Conservation (phyloP, 1,140 invertebrate species). For the Cataglyphis hispanica region DNA sequence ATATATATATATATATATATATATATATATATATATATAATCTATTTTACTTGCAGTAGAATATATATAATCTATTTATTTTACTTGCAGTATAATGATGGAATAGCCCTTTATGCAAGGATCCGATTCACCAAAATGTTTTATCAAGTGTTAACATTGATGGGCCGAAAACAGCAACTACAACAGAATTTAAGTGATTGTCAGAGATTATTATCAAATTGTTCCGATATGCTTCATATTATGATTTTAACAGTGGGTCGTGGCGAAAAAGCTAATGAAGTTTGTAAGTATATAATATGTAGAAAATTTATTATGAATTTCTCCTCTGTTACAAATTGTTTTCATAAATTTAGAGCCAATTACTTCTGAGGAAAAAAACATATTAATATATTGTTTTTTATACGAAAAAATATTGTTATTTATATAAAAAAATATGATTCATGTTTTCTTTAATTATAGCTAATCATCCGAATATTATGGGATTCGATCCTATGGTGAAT, state of each 20-base stretch:
- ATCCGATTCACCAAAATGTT: conserved; percentile 95
- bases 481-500: conserved; percentile 98
- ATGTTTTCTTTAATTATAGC: conserved; percentile 76
- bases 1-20: no score
- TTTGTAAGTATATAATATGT: conserved; percentile 87
- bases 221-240: conserved; percentile 92
- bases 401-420: conserved; percentile 43
- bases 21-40: no score
- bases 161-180: conserved; percentile 88
- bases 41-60: conserved; percentile 82
- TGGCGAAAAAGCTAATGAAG: conserved; percentile 91
- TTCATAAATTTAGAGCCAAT: neutral
- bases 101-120: conserved; percentile 91
- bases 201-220: conserved; percentile 90
- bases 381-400: conserved; percentile 2
- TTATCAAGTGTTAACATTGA: conserved; percentile 92
- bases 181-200: conserved; percentile 88
- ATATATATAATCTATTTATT: conserved; percentile 24
- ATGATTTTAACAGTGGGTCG: conserved; percentile 92
- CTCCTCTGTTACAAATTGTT: conserved; percentile 11
- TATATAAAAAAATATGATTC: neutral
- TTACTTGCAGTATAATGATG: conserved; percentile 86
- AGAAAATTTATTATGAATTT: conserved; percentile 10
- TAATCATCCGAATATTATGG: conserved; percentile 89
- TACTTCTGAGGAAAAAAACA: conserved; percentile 22